Base-by-base conservation (phyloP, 2,797 vertebrate species). In the Melanotaenia boesemani region DNA sequence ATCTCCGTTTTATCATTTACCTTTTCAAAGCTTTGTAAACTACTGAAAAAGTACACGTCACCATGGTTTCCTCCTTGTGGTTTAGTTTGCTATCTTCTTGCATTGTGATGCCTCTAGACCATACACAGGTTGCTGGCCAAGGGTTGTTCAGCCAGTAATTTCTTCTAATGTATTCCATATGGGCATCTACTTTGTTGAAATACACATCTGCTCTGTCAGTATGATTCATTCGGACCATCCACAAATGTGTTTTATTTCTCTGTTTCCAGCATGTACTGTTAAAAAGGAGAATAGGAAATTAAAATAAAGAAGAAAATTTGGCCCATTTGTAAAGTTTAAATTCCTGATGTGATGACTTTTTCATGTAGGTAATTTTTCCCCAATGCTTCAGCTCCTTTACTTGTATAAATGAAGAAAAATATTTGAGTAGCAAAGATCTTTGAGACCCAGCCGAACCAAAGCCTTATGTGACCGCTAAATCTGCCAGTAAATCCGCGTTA, bases 81-180 rank as follows among this genome's bases (percentile, higher is more conserved):
- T n/a, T 75, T 30, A 69, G 58, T 79, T 81, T 70, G 37, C 9
- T 56, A 7, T 39, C 34, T 13, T 26, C 52, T 41, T 60, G 39
- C 67, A 39, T 72, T 79, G 70, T 78, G 69, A 80, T 70, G 60
- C 52, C 62, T 72, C 28, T 54, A 72, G 64, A 72, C 52, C 74
- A 58, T 67, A 62, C 13, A 48, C 83, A 87, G 83, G 83, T 83
- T 74, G 61, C 63, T 70, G 22, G 22, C 61, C 71, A 63, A 83
- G 61, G 66, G 61, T 36, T 48, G 44, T 62, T 70, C 20, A 76
- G 67, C 60, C 55, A 39, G 37, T 77, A 20, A 73, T 85, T 85
- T 74, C 63, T 65, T 1, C 64, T 39, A 88, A 82, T 68, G 11
- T 52, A 24, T 81, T 76, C 87, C 88, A 86, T 57, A 75, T 85